Base-by-base conservation (phyloP, 1,140 invertebrate species). In the Nomia melanderi region DNA sequence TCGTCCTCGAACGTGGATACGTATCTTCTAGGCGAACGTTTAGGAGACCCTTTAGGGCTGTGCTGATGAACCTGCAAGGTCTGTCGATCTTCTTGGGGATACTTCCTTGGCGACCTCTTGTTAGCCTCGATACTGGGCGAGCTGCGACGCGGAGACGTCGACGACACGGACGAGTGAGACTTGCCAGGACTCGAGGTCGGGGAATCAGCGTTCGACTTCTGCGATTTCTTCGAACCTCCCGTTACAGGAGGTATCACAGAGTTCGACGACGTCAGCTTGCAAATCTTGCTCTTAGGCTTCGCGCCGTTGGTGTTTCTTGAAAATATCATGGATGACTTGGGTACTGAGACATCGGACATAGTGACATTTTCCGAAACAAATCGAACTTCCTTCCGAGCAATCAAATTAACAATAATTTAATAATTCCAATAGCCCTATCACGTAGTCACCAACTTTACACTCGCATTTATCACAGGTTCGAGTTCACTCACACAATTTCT, bases 251-350 rank as follows among this genome's bases (percentile, higher is more conserved):
- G 57, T 31, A 70, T 72, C 25, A 72, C 14, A 0, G 82, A 83
- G 27, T 78, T 86, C 0, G 88, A 57, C 5, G 86, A 75, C 5
- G 81, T 81, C 71, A 89, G 39, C 72, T 83, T 87, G 7, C 59
- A 76, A 8, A 81, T 78, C 33, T 81, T 86, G n/a, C 79, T 89
- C 56, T 88, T 90, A 2, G 89, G 88, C 60, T 86, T 89, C 1
- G 89, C 64, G 14, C 89, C 89, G 23, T 88, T 89, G 14, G 72
- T 62, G 4, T 25, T 70, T 23, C 63, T 63, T 5, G 77, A 54
- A 11, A 79, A 85, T n/a, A 83, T 64, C 76, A 57, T 39, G 47
- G 88, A 67, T 53, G 64, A 9, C 39, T 88, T 88, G 47, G 88
- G 64, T 79, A 79, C 85, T 47, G 87, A 73, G 62, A 79, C 77